Evolutionary conservation across 2,888 invertebrate genomes (phyloP), one percentile per base, ranked within the genome.

Genomic region (Lithophane ornitopus): DNA sequence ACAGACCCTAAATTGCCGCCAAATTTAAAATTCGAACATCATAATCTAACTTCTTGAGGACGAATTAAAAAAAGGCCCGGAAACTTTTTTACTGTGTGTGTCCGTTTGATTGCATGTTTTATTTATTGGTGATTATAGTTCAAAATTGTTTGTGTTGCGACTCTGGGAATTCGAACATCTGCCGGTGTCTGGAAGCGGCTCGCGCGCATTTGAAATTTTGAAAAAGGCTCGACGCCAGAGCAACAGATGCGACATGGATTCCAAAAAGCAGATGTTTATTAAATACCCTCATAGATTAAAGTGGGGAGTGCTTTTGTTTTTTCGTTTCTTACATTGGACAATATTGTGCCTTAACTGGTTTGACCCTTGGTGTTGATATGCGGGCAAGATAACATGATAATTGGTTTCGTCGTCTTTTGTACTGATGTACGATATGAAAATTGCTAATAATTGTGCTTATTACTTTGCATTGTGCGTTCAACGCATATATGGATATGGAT

Each of bases 231-330:
- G 90, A 91, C 91, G 90, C 91, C 91, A 89, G 89, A 89, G 91
- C 89, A 95, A 95, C 96, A 96, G 96, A 96, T 96, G 96, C 94
- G 94, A 94, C 95, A 94, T 94, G 95, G 95, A 96, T 95, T 95
- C 95, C 93, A 92, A 90, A 91, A 94, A 94, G 96, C 96, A 96
- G 96, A 94, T 96, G 96, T 95, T 95, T 94, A 94, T 93, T 94
- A 95, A 95, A 94, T 93, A 94, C 94, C 94, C 95, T 93, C 94
- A 95, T 95, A 95, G 95, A 95, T 95, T 95, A 95, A 93, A 92
- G 91, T 93, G 89, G 91, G 91, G 92, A 91, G 93, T 92, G 91
- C 93, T 92, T 93, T 94, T 95, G 94, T 95, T 96, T 96, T 95
- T 94, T 93, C 67, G 90, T 92, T 86, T 88, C 90, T 90, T 91